Percentiles rank a stretch among this genome's conserved stretches.
These are phyloP conservation scores for Platycnemis pennipes DNA, from an alignment of 2,888 invertebrate genomes.

Conservation along the genomic window DNA sequence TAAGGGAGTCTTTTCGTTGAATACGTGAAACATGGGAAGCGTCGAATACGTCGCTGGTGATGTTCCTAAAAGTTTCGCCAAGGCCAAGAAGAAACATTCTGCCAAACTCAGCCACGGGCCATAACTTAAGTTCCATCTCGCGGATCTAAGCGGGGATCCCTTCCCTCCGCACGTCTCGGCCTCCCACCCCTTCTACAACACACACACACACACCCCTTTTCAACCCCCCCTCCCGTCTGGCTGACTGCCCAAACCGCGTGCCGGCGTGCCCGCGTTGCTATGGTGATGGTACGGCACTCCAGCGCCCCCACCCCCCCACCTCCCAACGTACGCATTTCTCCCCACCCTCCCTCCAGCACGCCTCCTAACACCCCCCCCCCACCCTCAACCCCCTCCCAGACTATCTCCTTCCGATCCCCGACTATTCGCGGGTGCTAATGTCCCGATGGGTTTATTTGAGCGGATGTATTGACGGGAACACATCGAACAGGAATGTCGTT, in stretches of 20 bases:
- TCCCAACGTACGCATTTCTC: neutral
- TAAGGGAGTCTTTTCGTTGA: too few relatives aligned
- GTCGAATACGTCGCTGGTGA: neutral
- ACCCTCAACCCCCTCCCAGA: neutral
- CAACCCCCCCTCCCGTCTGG: slow-evolving; percentile 6
- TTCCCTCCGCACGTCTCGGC: neutral
- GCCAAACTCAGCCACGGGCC: neutral
- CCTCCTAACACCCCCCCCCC: neutral
- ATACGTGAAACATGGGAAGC: too few relatives aligned
- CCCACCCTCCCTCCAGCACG: neutral
- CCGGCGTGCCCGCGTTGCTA: slow-evolving; percentile 47
- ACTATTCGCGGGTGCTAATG: neutral
- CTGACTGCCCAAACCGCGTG: slow-evolving; percentile 61
- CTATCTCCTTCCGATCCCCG: neutral
- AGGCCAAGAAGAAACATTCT: neutral
- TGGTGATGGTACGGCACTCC: slow-evolving; percentile 32
- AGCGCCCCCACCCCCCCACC: neutral
- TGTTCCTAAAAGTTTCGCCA: neutral
- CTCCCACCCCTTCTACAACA: neutral
- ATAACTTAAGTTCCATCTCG: neutral
- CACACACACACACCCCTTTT: neutral
- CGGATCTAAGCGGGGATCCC: neutral
- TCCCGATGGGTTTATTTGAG: neutral
- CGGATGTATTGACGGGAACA: neutral
- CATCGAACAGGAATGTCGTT: neutral